Conservation (phyloP, 2,113 vertebrate genomes). For the Numenius arquata region DNA sequence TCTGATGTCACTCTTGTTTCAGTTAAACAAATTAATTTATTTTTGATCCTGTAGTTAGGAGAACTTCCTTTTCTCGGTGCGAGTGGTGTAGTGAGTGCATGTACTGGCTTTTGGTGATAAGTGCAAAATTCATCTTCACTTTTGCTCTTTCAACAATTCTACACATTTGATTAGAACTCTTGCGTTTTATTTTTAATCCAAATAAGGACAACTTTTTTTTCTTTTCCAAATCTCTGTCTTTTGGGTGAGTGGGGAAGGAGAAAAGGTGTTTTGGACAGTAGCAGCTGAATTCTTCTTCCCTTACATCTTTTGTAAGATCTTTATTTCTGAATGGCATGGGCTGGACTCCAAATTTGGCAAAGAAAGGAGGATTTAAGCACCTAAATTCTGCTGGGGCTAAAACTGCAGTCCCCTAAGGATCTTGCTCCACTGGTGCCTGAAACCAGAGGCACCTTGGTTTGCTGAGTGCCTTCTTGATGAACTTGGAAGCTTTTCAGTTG, state of each 20-base stretch:
- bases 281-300: neutral
- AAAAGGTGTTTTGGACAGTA: neutral
- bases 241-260: neutral
- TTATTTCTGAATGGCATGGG: neutral
- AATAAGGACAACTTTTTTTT: neutral
- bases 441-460: neutral
- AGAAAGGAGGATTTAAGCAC: neutral
- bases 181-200: neutral
- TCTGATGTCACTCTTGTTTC: neutral
- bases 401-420: neutral
- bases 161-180: neutral
- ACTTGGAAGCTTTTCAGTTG: constrained; percentile 38
- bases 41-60: neutral
- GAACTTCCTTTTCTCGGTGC: neutral
- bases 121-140: neutral
- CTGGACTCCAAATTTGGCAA: neutral
- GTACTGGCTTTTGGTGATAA: neutral
- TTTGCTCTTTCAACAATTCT: neutral
- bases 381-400: neutral
- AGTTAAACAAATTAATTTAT: neutral
- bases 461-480: neutral
- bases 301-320: neutral
- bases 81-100: neutral
- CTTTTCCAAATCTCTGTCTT: neutral
- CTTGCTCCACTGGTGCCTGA: neutral